Evolutionary conservation across 2,113 vertebrate species (phyloP).

Genomic region (Erythrolamprus reginae): DNA sequence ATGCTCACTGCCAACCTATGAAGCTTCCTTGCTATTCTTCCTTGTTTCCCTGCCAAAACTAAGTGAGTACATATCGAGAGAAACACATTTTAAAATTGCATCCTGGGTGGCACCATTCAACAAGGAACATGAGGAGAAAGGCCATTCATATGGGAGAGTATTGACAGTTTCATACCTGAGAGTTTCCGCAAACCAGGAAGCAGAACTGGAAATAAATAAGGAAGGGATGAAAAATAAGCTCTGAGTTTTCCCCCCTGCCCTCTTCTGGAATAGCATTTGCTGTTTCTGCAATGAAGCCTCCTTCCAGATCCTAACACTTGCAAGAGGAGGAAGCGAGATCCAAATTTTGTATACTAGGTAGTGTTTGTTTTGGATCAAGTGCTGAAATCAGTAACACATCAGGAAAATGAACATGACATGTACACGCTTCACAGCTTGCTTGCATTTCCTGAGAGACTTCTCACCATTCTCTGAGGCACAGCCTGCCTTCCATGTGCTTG

Average conservation of each 20-base stretch:
- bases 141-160: not conserved
- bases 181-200: not conserved
- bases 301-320: slow-evolving; percentile 12
- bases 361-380: slow-evolving; percentile 71
- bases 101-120: not conserved
- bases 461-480: not conserved
- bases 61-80: not conserved
- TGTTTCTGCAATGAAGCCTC: not conserved
- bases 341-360: slow-evolving; percentile 54
- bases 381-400: slow-evolving; percentile 57
- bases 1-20: not conserved
- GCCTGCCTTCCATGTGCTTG: slow-evolving; percentile 24
- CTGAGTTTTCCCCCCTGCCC: slow-evolving; percentile 6
- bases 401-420: slow-evolving; percentile 59
- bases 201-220: not conserved
- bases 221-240: not conserved
- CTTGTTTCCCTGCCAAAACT: not conserved
- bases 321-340: slow-evolving; percentile 32
- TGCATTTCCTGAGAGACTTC: slow-evolving; percentile 25
- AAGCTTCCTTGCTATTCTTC: not conserved
- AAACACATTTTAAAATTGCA: not conserved
- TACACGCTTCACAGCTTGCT: slow-evolving; percentile 42
- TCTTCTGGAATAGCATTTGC: slow-evolving; percentile 3
- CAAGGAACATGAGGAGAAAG: not conserved
- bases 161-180: not conserved